phyloP scores from a whole-genome alignment of 1,140 invertebrate genomes.

The Periplaneta americana region DNA sequence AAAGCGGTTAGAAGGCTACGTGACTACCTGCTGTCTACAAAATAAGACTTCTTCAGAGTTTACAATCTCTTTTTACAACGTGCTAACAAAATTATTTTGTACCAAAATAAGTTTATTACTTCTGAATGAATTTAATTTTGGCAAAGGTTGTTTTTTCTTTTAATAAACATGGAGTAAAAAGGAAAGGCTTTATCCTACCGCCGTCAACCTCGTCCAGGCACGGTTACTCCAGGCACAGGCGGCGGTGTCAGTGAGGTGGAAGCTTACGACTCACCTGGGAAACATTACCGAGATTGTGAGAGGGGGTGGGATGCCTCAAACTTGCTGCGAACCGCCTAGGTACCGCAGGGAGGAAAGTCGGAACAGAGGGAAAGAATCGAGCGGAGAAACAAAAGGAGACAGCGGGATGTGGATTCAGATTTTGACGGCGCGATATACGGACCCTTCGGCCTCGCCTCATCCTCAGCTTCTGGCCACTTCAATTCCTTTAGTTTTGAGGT shows the following conservation, averaged over 20 bases:
- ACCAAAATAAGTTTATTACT: neutral
- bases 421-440: too few relatives aligned
- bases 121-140: neutral
- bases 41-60: too few relatives aligned
- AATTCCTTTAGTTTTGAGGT: too few relatives aligned
- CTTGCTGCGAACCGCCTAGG: neutral
- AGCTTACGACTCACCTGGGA: neutral
- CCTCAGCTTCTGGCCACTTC: too few relatives aligned
- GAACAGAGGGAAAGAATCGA: neutral
- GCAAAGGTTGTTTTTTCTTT: neutral
- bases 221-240: neutral
- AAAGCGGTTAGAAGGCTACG: too few relatives aligned
- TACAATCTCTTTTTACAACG: too few relatives aligned
- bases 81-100: too few relatives aligned
- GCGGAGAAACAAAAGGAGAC: neutral
- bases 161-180: neutral
- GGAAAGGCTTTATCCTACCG: neutral
- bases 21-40: too few relatives aligned
- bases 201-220: neutral
- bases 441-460: too few relatives aligned
- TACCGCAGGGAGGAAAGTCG: neutral
- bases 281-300: conserved; percentile 1
- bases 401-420: too few relatives aligned
- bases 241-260: neutral
- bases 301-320: neutral